A percentile compares a stretch with the other conserved stretches of the same genome.
These are phyloP conservation scores for Eupithecia tripunctaria DNA, from an alignment of 2,888 invertebrate species.

Conservation along the genomic window DNA sequence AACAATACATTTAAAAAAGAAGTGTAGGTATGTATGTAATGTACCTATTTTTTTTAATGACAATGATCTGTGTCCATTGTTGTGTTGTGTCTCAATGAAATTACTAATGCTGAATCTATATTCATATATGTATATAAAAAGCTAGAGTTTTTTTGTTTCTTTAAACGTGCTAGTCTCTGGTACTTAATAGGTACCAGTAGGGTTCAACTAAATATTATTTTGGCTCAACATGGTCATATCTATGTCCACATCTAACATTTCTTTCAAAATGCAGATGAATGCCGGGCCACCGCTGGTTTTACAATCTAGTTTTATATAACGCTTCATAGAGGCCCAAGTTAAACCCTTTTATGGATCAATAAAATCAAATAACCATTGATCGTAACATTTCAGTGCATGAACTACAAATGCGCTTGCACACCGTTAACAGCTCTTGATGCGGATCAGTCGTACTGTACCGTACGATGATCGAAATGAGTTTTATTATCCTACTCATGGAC, in stretches of 20 bases:
- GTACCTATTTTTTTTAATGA: not conserved
- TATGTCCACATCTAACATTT: not conserved
- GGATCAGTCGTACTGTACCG: slow-evolving; percentile 71
- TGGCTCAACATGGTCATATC: not conserved
- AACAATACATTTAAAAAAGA: no score
- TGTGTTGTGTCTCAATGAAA: not conserved
- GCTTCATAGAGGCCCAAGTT: not conserved
- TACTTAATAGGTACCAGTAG: not conserved
- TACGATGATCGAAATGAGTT: slow-evolving; percentile 54
- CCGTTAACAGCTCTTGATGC: slow-evolving; percentile 72
- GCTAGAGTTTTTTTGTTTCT: no score
- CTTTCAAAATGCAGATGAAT: not conserved
- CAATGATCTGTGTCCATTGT: not conserved
- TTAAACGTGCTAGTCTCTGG: not conserved
- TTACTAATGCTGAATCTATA: not conserved
- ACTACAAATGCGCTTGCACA: slow-evolving; percentile 54
- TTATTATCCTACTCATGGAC: slow-evolving; percentile 5
- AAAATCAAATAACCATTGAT: slow-evolving; percentile 14
- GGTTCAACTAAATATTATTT: not conserved
- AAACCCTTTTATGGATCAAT: not conserved
- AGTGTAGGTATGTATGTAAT: no score
- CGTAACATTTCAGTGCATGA: slow-evolving; percentile 41
- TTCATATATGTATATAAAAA: no score
- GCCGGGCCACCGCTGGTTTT: not conserved
- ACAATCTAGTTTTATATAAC: no score